A percentile compares a stretch with the other conserved stretches of the same genome.
These are phyloP conservation scores for Leptodactylus fuscus DNA, from an alignment of 2,113 vertebrate species.

Conservation along the genomic window DNA sequence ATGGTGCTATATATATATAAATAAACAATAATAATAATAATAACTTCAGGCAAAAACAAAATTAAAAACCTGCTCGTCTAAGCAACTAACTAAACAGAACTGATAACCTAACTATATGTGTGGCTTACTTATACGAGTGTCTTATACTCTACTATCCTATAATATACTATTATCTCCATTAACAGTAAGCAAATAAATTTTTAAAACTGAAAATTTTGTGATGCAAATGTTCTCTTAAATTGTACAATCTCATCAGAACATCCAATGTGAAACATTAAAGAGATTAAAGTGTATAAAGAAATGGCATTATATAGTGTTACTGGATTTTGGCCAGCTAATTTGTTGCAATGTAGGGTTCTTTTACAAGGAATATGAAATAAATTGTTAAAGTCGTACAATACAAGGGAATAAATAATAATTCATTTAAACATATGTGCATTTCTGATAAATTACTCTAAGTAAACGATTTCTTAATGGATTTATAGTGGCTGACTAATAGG, in stretches of 20 bases:
- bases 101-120: too few relatives aligned
- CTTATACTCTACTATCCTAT: too few relatives aligned
- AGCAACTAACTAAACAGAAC: too few relatives aligned
- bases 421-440: not conserved
- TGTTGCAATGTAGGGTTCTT: not conserved
- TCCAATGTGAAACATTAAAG: not conserved
- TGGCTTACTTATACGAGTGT: too few relatives aligned
- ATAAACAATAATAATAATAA: too few relatives aligned
- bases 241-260: not conserved
- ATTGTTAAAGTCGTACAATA: not conserved
- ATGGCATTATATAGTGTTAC: not conserved
- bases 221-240: not conserved
- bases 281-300: not conserved
- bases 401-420: conserved; percentile 2
- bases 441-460: not conserved
- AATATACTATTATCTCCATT: too few relatives aligned
- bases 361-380: not conserved
- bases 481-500: conserved; percentile 8
- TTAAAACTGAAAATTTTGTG: not conserved
- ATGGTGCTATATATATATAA: too few relatives aligned
- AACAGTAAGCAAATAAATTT: not conserved
- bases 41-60: too few relatives aligned
- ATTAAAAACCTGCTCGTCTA: too few relatives aligned
- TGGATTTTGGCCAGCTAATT: not conserved
- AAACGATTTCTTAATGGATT: not conserved